Evolutionary conservation across 2,797 vertebrate species (phyloP).

Genomic region (Anabas testudineus): DNA sequence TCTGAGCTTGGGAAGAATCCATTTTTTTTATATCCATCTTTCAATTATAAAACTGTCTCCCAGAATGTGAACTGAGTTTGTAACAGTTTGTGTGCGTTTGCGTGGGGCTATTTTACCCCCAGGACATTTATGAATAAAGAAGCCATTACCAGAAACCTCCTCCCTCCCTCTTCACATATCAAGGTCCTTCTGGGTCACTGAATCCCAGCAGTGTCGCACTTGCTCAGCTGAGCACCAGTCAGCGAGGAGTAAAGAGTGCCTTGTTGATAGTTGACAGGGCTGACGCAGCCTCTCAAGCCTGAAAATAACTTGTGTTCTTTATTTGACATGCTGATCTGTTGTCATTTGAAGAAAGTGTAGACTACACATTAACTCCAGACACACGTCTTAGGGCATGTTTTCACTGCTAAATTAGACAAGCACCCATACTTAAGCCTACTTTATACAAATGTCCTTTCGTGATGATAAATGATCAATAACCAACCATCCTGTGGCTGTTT

Average conservation of each 20-base stretch:
- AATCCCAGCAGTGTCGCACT: constrained; percentile 28
- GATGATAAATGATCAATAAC: constrained; percentile 35
- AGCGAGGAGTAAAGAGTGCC: constrained; percentile 18
- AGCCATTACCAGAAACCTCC: background rate
- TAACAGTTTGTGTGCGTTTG: background rate
- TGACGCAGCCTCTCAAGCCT: constrained; percentile 29
- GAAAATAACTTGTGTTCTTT: constrained; percentile 39
- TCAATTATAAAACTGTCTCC: background rate
- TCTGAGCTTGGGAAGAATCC: background rate
- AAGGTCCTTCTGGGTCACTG: constrained; percentile 41
- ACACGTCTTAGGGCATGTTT: constrained; percentile 5
- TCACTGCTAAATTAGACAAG: constrained; percentile 31
- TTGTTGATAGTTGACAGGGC: background rate
- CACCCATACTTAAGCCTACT: constrained; percentile 15
- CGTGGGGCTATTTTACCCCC: background rate
- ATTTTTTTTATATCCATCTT: background rate
- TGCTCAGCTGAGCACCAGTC: constrained; percentile 23
- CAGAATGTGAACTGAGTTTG: background rate
- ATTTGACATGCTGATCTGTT: constrained; percentile 28
- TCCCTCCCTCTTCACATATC: background rate
- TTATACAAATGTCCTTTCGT: constrained; percentile 22
- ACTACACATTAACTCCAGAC: constrained; percentile 9
- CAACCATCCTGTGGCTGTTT: constrained; percentile 12
- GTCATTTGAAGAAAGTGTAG: constrained; percentile 11
- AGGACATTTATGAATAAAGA: constrained; percentile 8